Percentiles rank a stretch among this genome's conserved stretches.
These are phyloP conservation scores for Brachionus rotundiformis DNA, from an alignment of 1,140 invertebrate species.

Conservation along the genomic window DNA sequence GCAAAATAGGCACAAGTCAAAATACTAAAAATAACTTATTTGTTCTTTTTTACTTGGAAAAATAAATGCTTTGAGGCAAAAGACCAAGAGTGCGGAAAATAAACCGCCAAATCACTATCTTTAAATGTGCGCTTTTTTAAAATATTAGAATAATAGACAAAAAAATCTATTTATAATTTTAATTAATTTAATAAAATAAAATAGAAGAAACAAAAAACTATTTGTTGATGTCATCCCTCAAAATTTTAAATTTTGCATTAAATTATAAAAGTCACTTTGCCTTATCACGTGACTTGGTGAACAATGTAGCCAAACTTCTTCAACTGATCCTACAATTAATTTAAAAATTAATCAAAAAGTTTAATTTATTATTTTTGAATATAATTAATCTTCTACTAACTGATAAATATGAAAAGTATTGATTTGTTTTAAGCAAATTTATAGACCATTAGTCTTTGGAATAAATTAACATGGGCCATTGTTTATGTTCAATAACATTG, in stretches of 20 bases:
- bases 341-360: not conserved
- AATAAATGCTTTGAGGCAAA: not conserved
- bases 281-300: not conserved
- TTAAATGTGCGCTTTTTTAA: not conserved
- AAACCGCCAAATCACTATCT: not conserved
- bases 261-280: not conserved
- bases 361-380: not conserved
- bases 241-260: not conserved
- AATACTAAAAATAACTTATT: not conserved
- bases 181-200: not conserved
- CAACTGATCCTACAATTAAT: too few species aligned
- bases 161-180: too few species aligned
- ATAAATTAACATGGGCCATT: not conserved
- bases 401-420: not conserved
- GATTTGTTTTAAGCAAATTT: not conserved
- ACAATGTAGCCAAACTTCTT: not conserved
- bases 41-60: not conserved
- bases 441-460: not conserved
- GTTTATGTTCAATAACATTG: not conserved
- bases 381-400: not conserved
- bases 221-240: not conserved
- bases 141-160: too few species aligned
- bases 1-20: too few species aligned
- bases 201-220: not conserved
- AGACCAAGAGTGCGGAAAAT: not conserved